Conservation (phyloP, 2,888 invertebrate species). For the Andrena hattorfiana region DNA sequence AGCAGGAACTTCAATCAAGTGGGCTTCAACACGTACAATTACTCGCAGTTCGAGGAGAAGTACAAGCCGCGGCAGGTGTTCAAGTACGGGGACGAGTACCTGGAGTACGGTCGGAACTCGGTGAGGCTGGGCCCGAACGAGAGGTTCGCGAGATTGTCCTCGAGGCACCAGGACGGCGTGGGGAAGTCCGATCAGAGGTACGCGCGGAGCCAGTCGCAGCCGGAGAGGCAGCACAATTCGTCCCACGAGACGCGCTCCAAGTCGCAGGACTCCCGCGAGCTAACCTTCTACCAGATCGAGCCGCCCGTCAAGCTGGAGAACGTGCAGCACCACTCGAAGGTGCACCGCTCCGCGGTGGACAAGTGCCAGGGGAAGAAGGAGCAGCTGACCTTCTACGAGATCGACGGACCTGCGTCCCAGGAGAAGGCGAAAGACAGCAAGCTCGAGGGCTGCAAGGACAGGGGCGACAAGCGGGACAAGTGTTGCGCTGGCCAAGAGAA, state of each 20-base stretch:
- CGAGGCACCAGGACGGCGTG: slow-evolving; percentile 68
- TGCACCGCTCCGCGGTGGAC: slow-evolving; percentile 71
- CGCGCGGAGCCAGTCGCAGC: slow-evolving; percentile 80
- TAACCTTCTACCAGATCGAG: slow-evolving; percentile 81
- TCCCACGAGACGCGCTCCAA: slow-evolving; percentile 79
- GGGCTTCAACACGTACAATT: slow-evolving; percentile 81
- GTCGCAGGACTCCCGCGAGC: slow-evolving; percentile 80
- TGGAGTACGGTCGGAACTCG: slow-evolving; percentile 76
- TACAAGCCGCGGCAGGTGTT: slow-evolving; percentile 77
- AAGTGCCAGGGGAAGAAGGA: slow-evolving; percentile 74
- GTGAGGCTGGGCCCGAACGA: slow-evolving; percentile 70
- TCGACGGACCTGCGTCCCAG: slow-evolving; percentile 76
- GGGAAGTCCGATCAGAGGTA: slow-evolving; percentile 75
- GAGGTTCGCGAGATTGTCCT: slow-evolving; percentile 59
- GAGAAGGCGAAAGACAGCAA: slow-evolving; percentile 73
- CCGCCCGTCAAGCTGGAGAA: slow-evolving; percentile 74
- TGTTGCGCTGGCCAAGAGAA: slow-evolving; percentile 62
- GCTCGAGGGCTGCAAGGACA: slow-evolving; percentile 68
- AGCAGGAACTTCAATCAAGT: slow-evolving; percentile 81
- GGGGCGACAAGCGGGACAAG: slow-evolving; percentile 69
- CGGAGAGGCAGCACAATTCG: slow-evolving; percentile 79
- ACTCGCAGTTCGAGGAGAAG: slow-evolving; percentile 81
- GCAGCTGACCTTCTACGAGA: slow-evolving; percentile 81
- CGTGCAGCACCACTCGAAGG: slow-evolving; percentile 71
- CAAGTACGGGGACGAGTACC: slow-evolving; percentile 79